Percentiles rank a stretch among this genome's conserved stretches.
Conservation (phyloP, 2,797 vertebrate species). For the Manis pentadactyla region DNA sequence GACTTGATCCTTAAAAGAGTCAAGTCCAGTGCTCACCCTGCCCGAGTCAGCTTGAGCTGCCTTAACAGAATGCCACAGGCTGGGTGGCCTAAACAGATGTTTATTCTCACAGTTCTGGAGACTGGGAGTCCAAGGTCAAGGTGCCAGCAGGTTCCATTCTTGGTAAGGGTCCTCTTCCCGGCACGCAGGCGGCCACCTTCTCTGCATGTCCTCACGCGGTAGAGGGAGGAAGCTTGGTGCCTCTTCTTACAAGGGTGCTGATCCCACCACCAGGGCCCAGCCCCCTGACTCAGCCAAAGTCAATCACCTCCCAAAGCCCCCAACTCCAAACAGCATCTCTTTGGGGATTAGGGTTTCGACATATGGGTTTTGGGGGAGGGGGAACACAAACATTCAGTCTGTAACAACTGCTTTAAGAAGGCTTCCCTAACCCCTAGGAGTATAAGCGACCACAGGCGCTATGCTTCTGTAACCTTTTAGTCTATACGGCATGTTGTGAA, state of each 20-base stretch:
- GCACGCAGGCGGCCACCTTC: neutral
- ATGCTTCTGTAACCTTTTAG: neutral
- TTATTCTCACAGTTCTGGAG: neutral
- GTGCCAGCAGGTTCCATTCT: neutral
- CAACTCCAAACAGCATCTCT: neutral
- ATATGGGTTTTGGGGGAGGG: neutral
- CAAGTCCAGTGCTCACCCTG: neutral
- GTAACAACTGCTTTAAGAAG: neutral
- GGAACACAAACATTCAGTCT: neutral
- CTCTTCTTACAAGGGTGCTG: neutral
- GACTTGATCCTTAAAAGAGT: neutral
- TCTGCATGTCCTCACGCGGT: neutral
- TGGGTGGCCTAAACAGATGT: neutral
- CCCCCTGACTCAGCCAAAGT: neutral
- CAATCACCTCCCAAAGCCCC: neutral
- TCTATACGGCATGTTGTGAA: neutral
- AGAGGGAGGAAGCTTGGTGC: neutral
- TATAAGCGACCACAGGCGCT: fast-evolving
- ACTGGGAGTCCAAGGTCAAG: neutral
- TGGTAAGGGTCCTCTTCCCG: neutral
- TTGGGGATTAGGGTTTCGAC: neutral
- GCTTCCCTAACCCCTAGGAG: neutral
- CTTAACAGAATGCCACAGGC: neutral
- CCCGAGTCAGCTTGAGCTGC: neutral
- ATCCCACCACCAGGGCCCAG: neutral